Percentiles rank a stretch among this genome's conserved stretches.
Conservation (phyloP, 2,888 invertebrate genomes). For the Ornithoptera priamus region DNA sequence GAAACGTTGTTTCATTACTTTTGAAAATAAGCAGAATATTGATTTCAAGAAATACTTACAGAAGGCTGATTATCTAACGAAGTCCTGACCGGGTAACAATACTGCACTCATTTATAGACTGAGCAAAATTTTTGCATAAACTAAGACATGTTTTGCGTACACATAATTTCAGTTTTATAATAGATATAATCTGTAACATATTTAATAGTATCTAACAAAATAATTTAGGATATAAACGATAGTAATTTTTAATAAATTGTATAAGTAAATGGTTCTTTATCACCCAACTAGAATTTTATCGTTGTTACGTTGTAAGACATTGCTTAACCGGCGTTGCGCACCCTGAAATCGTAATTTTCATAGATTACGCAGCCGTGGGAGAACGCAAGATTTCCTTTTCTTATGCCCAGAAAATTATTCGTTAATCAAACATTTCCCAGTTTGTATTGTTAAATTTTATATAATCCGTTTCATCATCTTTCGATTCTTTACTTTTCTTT, state of each 20-base stretch:
- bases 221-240: conserved; percentile 7
- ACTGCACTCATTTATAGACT: too few relatives aligned
- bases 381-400: conserved; percentile 11
- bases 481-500: background rate
- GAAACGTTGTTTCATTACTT: background rate
- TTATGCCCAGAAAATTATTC: conserved; percentile 1
- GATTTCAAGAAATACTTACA: background rate
- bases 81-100: too few relatives aligned
- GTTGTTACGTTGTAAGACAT: conserved; percentile 16
- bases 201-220: background rate
- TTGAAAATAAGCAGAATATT: background rate
- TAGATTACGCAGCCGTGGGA: conserved; percentile 16
- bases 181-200: too few relatives aligned
- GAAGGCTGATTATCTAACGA: background rate
- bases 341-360: conserved; percentile 28
- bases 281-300: conserved; percentile 4
- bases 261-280: background rate
- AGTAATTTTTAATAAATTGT: conserved; percentile 17
- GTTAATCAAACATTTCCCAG: background rate
- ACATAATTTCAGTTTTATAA: too few relatives aligned
- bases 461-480: background rate
- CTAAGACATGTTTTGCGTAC: too few relatives aligned
- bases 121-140: too few relatives aligned
- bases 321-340: conserved; percentile 16
- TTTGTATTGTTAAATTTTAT: background rate